Base-by-base conservation (phyloP, 2,113 vertebrate species). In the Pagrus major region DNA sequence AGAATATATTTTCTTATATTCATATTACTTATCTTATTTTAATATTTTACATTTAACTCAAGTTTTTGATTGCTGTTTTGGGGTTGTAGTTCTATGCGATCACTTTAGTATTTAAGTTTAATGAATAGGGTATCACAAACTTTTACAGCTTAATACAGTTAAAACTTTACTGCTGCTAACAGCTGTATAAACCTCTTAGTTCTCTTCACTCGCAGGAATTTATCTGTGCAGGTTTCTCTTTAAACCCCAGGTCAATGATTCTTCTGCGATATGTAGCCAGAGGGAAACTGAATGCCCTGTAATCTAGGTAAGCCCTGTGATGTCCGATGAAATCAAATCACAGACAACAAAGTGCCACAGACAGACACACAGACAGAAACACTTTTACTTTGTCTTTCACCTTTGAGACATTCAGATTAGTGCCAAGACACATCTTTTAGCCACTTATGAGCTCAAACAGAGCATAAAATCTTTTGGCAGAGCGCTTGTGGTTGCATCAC, bases 211-310 rank as follows among this genome's bases (percentile, higher is more conserved):
- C 31, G 60, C 18, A 59, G 33, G 39, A 56, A 33, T 61, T 10
- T 64, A 67, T 72, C 58, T 76, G 46, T 46, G 29, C 66, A 59
- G 65, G 76, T 71, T 60, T 55, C 35, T 76, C 29, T 59, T 44
- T 72, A 46, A 72, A 46, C 55, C 56, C 20, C 15, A 1, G 0
- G 25, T 1, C 44, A 54, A 37, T 56, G 27, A 52, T 66, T 69
- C 20, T 51, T 47, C 6, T 25, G 2, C 60, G 60, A 46, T 71
- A 37, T 39, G 35, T 21, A 59, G 54, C 60, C 44, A 51, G 74
- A 69, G 9, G 11, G 15, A 42, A 65, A 42, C 4, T 8, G 46
- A n/a, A n/a, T n/a, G n/a, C n/a, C n/a, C n/a, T n/a, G n/a, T n/a
- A n/a, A n/a, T n/a, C n/a, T n/a, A n/a, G n/a, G n/a, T n/a, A n/a